Evolutionary conservation across 1,140 invertebrate species (phyloP).

Genomic region (Bicyclus anynana): DNA sequence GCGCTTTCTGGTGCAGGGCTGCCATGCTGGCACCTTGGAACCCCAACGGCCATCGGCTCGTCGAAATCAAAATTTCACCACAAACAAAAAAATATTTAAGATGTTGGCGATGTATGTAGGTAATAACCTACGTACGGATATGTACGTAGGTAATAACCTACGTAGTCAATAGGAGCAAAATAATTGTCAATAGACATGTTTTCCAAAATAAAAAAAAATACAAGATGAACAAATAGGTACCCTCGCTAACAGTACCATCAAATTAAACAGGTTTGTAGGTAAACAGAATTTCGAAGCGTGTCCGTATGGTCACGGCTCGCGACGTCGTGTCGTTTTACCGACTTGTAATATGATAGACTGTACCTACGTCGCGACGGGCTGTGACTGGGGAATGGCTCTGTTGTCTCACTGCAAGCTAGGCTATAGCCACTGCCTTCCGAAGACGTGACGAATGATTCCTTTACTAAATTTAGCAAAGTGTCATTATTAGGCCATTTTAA

Average conservation of each 20-base stretch:
- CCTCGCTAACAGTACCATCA: conserved; percentile 6
- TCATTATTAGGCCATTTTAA: too few relatives aligned
- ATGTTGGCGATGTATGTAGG: too few relatives aligned
- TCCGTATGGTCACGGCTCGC: conserved; percentile 16
- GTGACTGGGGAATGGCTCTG: conserved; percentile 11
- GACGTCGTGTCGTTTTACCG: conserved; percentile 18
- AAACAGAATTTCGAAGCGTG: conserved; percentile 20
- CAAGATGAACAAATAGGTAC: not conserved
- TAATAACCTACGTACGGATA: too few relatives aligned
- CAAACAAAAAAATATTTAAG: too few relatives aligned
- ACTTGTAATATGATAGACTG: conserved; percentile 23
- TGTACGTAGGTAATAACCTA: too few relatives aligned
- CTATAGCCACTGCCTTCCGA: not conserved
- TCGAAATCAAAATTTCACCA: too few relatives aligned
- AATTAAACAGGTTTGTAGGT: conserved; percentile 19
- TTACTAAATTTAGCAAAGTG: too few relatives aligned
- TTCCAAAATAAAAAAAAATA: not conserved
- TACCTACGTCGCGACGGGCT: conserved; percentile 10
- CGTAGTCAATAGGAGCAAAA: too few relatives aligned
- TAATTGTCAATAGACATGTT: not conserved
- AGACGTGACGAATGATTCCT: too few relatives aligned
- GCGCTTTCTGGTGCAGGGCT: too few relatives aligned
- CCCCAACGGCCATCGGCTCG: too few relatives aligned
- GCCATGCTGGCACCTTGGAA: too few relatives aligned
- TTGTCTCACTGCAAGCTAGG: not conserved